Evolutionary conservation across 1,140 invertebrate genomes (phyloP).

Genomic region (Brachionus plicatilis): DNA sequence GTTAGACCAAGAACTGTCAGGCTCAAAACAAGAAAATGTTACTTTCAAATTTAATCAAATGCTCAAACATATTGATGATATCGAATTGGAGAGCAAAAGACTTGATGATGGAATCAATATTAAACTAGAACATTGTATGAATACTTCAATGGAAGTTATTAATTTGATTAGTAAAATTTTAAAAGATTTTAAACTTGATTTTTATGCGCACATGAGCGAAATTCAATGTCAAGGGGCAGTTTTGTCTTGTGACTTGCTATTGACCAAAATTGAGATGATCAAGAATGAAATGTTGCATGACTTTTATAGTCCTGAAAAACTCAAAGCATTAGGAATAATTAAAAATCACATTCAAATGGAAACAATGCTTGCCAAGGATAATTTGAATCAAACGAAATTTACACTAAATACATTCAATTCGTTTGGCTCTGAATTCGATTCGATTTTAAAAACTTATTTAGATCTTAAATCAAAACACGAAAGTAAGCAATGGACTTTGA

Average conservation of each 20-base stretch:
- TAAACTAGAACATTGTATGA: conserved; percentile 13
- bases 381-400: neutral
- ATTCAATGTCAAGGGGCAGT: neutral
- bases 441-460: conserved; percentile 16
- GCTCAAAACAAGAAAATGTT: neutral
- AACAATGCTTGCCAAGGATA: neutral
- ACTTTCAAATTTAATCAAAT: neutral
- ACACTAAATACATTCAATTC: neutral
- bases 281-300: neutral
- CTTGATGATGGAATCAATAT: neutral
- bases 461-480: neutral
- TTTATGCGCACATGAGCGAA: conserved; percentile 9
- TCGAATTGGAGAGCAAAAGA: neutral
- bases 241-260: neutral
- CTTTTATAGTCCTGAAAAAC: neutral
- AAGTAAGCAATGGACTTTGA: conserved; percentile 18
- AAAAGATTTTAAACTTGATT: neutral
- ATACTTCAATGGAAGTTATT: neutral
- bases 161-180: neutral
- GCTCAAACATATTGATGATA: neutral
- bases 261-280: neutral
- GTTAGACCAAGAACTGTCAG: no score
- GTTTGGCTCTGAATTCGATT: neutral
- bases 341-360: conserved; percentile 35
- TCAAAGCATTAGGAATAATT: neutral